Evolutionary conservation across 2,888 invertebrate species (phyloP).

Genomic region (Eretmocerus hayati): DNA sequence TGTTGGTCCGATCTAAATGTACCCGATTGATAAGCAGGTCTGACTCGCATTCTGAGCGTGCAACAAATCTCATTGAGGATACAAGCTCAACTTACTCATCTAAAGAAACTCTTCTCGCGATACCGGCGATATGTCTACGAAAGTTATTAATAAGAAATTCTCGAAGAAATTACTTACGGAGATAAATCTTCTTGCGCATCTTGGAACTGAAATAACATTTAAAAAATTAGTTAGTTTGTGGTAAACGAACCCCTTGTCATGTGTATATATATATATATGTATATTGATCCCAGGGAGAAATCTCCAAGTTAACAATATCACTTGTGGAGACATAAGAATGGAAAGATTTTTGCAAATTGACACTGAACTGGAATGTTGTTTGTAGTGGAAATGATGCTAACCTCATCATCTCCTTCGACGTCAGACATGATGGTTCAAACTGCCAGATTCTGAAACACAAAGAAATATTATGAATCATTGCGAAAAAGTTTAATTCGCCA

Average conservation of each 20-base stretch:
- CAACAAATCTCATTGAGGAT: too few species aligned
- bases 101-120: too few species aligned
- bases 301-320: background rate
- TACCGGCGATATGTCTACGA: too few species aligned
- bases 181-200: conserved; percentile 49
- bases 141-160: too few species aligned
- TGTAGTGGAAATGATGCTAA: conserved; percentile 12
- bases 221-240: background rate
- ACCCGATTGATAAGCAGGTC: too few species aligned
- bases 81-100: background rate
- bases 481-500: background rate
- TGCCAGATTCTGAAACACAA: conserved; percentile 3
- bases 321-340: background rate
- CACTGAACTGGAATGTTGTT: too few species aligned
- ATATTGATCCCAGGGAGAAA: too few species aligned
- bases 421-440: conserved; percentile 36
- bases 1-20: too few species aligned
- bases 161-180: conserved; percentile 42
- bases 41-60: too few species aligned
- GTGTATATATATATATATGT: too few species aligned
- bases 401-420: conserved; percentile 41
- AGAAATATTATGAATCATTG: background rate
- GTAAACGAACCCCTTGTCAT: too few species aligned
- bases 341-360: too few species aligned
- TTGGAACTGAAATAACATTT: conserved; percentile 47